A percentile compares a stretch with the other conserved stretches of the same genome.
Conservation (phyloP, 2,113 vertebrate genomes). For the Cepphus grylle region DNA sequence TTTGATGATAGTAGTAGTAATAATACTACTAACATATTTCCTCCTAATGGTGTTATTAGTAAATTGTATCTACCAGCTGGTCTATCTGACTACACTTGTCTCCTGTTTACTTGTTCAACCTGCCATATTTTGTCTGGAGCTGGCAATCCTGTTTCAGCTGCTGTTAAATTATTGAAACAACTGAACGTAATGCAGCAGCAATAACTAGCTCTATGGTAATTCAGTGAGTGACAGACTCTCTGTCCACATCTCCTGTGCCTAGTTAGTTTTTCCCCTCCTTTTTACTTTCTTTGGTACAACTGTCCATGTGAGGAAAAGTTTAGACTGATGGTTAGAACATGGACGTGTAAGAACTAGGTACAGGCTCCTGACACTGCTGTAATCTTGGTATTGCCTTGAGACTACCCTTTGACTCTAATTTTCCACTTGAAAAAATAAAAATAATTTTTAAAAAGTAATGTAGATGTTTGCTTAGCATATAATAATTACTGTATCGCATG, state of each 20-base stretch:
- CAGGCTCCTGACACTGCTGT: neutral
- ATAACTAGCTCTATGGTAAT: neutral
- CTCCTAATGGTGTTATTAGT: neutral
- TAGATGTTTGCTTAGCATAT: neutral
- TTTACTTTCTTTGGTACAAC: neutral
- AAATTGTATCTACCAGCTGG: neutral
- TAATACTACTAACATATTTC: neutral
- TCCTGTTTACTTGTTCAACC: neutral
- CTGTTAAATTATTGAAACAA: neutral
- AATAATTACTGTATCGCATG: neutral
- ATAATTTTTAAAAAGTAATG: neutral
- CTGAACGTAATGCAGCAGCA: neutral
- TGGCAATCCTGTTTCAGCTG: neutral
- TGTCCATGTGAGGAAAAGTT: neutral
- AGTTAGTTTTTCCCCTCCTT: neutral
- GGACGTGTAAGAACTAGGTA: neutral
- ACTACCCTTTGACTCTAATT: neutral
- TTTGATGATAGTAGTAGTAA: neutral
- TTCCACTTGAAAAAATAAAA: neutral
- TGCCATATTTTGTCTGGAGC: neutral
- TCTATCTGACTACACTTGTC: neutral
- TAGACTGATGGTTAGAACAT: neutral
- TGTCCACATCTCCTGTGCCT: neutral
- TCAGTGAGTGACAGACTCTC: neutral
- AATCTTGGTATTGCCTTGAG: neutral